Conservation (phyloP, 2,888 invertebrate species). For the Diarsia dahlii region DNA sequence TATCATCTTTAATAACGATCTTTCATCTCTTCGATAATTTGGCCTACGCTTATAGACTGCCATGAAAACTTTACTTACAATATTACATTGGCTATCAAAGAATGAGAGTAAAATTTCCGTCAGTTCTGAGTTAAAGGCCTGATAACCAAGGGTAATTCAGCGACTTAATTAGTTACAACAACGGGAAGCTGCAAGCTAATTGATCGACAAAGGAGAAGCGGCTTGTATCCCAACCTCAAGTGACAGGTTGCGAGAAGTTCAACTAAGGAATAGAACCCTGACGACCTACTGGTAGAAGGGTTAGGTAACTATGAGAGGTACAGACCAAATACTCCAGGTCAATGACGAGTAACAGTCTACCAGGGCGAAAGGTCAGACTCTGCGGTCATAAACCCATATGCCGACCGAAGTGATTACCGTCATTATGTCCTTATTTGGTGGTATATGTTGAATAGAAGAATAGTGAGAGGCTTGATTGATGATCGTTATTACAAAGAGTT, state of each 20-base stretch:
- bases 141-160: too few species aligned
- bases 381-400: constrained; percentile 51
- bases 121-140: too few species aligned
- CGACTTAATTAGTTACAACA: too few species aligned
- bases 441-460: constrained; percentile 42
- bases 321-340: constrained; percentile 38
- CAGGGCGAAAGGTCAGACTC: constrained; percentile 45
- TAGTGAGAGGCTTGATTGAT: constrained; percentile 37
- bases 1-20: background rate
- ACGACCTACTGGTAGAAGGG: background rate
- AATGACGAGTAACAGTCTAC: constrained; percentile 44
- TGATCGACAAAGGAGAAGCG: background rate
- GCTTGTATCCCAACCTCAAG: background rate
- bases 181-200: background rate
- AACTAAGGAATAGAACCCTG: constrained; percentile 4
- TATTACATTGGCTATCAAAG: background rate
- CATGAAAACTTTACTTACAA: background rate
- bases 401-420: constrained; percentile 45
- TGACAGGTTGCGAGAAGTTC: background rate
- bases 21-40: background rate
- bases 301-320: constrained; percentile 21
- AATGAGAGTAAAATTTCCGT: background rate
- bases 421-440: constrained; percentile 52
- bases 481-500: constrained; percentile 20
- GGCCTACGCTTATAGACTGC: too few species aligned